Base-by-base conservation (phyloP, 1,140 invertebrate genomes). In the Triops longicaudatus region DNA sequence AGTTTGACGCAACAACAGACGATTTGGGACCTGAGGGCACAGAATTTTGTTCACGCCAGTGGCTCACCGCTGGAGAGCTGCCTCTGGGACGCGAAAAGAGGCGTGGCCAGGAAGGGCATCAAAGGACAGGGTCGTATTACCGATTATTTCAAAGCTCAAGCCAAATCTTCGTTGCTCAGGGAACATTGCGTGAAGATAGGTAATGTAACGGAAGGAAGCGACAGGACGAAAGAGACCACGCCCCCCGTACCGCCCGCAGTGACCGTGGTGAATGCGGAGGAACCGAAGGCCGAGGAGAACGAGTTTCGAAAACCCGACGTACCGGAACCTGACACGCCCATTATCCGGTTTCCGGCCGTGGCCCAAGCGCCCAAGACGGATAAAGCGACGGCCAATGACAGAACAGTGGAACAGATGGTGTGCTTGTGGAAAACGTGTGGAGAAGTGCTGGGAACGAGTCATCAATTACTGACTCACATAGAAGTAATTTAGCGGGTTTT, bases 131-230 rank as follows among this genome's bases (percentile, higher is more conserved):
- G 44, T 72, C 78, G 75, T 12, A 76, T 80, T 28, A 80, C 78
- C 31, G 79, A 78, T 43, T 79, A 78, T 72, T 77, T 79, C 27
- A 80, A 80, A 50, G 75, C 73, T 14, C 73, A 41, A 41, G 50
- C 78, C 26, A 78, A 78, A 37, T 74, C 78, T 37, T 72, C 76
- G 41, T 63, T 63, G 50, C 50, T 63, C 50, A 63, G 50, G 50
- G 50, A 63, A 63, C 50, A 74, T 76, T n/a, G 37, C 72, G 11
- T 72, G 72, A 71, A 26, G 75, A 76, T 9, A 71, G 28, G 73
- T 12, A 73, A 50, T 63, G 27, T 14, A 63, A 28, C 75, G 72
- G 74, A 26, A 71, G 73, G 26, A 44, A 71, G 63, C 73, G 76
- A 73, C 44, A 77, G 63, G 37, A 41, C 26, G 41, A 26, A 73